Evolutionary conservation across 2,797 vertebrate genomes (phyloP).

Genomic region (Lutjanus argentimaculatus): DNA sequence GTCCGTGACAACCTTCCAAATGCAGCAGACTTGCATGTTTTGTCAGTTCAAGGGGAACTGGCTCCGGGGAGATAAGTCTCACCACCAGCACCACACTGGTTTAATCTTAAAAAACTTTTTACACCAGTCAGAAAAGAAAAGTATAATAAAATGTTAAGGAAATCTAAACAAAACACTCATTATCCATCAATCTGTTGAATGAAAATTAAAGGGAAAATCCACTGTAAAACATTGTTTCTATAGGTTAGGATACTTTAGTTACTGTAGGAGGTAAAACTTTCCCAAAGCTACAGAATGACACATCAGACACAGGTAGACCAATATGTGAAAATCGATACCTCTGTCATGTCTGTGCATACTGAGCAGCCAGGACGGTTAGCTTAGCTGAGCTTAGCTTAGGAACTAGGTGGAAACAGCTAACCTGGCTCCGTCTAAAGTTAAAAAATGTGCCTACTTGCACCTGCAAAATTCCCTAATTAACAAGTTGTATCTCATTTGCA

Average conservation of each 20-base stretch:
- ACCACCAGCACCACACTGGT: neutral
- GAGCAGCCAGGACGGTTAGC: neutral
- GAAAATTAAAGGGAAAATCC: slow-evolving; percentile 21
- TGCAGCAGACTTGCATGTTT: slow-evolving; percentile 6
- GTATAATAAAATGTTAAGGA: slow-evolving; percentile 41
- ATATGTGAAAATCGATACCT: neutral
- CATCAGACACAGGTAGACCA: neutral
- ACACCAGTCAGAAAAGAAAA: slow-evolving; percentile 29
- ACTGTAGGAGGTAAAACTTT: neutral
- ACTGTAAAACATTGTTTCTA: slow-evolving; percentile 24
- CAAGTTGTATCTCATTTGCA: neutral
- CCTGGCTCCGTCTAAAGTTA: neutral
- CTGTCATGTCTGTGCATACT: neutral
- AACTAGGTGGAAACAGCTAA: neutral
- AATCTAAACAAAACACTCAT: slow-evolving; percentile 39
- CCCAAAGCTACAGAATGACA: neutral
- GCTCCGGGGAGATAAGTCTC: neutral
- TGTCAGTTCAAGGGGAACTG: slow-evolving; percentile 1
- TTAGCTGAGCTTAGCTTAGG: neutral
- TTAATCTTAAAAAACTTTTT: neutral
- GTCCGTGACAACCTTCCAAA: slow-evolving; percentile 3
- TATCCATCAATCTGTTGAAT: slow-evolving; percentile 48
- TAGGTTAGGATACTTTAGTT: neutral
- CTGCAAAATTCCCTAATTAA: neutral
- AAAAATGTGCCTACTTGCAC: too few species aligned